These are phyloP conservation scores for Lasioglossum baleicum DNA, from an alignment of 1,140 invertebrate species.

Conservation along the genomic window DNA sequence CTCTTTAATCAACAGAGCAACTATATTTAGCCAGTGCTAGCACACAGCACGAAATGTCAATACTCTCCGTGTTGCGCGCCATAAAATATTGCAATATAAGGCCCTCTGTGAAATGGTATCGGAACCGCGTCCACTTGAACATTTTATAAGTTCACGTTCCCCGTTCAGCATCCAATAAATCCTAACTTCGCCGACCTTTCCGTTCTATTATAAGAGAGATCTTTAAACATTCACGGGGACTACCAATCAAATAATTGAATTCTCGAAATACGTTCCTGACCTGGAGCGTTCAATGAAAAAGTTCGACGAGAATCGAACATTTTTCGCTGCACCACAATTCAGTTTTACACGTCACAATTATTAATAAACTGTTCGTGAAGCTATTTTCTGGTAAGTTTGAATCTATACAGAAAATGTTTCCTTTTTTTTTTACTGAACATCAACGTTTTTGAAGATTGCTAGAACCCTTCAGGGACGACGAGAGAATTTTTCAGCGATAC, in stretches of 20 bases:
- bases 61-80: slow-evolving; percentile 4
- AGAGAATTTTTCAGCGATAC: too few species aligned
- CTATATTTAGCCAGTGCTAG: slow-evolving; percentile 35
- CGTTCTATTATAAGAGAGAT: background rate
- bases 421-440: too few species aligned
- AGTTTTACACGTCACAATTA: too few species aligned
- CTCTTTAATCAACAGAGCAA: slow-evolving; percentile 19
- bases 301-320: too few species aligned
- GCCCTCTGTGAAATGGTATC: background rate
- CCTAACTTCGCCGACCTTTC: background rate
- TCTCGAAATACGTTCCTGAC: background rate
- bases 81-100: slow-evolving; percentile 2
- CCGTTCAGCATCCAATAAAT: background rate
- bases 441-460: too few species aligned
- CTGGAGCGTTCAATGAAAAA: too few species aligned
- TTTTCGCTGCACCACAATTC: too few species aligned
- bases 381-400: too few species aligned
- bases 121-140: background rate
- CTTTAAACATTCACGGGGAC: background rate
- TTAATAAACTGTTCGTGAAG: too few species aligned
- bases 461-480: too few species aligned
- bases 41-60: slow-evolving; percentile 36
- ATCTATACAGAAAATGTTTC: too few species aligned
- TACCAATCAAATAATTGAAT: background rate
- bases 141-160: background rate